A percentile compares a stretch with the other conserved stretches of the same genome.
These are phyloP conservation scores for Troides aeacus DNA, from an alignment of 2,888 invertebrate genomes.

Conservation along the genomic window DNA sequence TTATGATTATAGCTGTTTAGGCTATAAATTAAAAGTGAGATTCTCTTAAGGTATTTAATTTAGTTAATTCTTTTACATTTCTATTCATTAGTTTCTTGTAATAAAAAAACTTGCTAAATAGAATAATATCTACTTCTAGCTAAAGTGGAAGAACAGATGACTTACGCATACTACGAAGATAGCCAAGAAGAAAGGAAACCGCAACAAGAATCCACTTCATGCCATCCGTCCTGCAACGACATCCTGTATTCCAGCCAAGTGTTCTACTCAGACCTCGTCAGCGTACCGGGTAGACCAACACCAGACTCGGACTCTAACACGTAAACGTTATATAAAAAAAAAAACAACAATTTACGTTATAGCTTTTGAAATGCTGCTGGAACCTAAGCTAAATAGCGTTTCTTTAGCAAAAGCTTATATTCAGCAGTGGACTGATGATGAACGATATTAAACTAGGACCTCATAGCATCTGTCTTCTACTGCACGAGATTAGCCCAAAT, in stretches of 20 bases:
- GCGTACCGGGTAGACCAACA: constrained; percentile 15
- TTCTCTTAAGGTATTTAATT: no score
- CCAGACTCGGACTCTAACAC: constrained; percentile 42
- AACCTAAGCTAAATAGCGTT: no score
- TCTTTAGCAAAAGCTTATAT: no score
- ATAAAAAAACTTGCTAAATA: neutral
- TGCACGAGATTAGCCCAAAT: no score
- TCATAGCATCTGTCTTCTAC: no score
- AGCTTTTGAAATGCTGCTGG: no score
- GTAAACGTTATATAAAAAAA: neutral
- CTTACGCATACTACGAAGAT: constrained; percentile 65
- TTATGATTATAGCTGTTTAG: no score
- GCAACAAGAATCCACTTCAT: constrained; percentile 49
- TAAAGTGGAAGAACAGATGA: constrained; percentile 59
- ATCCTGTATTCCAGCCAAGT: constrained; percentile 68
- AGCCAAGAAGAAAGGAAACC: constrained; percentile 55
- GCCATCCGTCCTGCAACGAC: constrained; percentile 71
- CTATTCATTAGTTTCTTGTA: no score
- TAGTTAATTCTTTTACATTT: no score
- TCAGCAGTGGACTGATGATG: no score
- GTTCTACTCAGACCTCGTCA: constrained; percentile 65
- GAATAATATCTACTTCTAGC: constrained; percentile 38
- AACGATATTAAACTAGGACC: no score
- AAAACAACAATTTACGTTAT: neutral
- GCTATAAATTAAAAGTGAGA: no score